Evolutionary conservation across 2,797 vertebrate genomes (phyloP), one percentile per base, ranked within the genome.

Genomic region (Agapornis canus): DNA sequence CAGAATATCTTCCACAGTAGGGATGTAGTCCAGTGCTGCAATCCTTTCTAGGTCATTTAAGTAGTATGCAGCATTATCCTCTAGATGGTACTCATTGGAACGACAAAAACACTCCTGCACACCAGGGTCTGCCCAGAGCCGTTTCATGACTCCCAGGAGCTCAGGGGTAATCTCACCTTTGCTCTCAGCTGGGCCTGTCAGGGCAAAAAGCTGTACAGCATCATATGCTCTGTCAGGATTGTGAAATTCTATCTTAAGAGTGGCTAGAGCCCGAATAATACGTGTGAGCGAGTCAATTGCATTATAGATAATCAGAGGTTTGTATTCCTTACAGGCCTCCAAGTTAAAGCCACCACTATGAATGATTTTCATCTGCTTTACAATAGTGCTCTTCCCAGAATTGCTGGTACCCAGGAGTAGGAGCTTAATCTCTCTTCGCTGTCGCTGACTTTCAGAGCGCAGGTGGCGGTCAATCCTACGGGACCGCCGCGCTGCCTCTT

Each of bases 311-410:
- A 99, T 99, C 69, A 99, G 98, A 16, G 99, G 99, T 98, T 99
- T 99, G 98, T 99, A 99, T 97, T 99, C 99, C 97, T 99, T 99
- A 98, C 99, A 99, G 60, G 99, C 99, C 69, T 99, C 99, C 90
- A 99, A 97, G 96, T 99, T 99, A 96, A 99, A 99, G 84, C 99
- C 99, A 1, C 99, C 99, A 0, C 99, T 99, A 96, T 99, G 99
- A 94, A 99, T 99, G 93, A 99, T 99, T 97, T 99, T 99, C 99
- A 99, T 99, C 97, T 99, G 99, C 96, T 99, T 99, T 86, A 99
- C 99, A 1, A 99, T 99, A 94, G 99, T 99, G 92, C 99, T 99
- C 97, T 99, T 99, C 94, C 99, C 99, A 1, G 99, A 99, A 97
- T 99, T 99, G 98, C 99, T 99, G 97, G 99, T 99, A 80, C 99